Conservation (phyloP, 53 echinoderm and acorn worm species). For the Stichopus horrens region DNA sequence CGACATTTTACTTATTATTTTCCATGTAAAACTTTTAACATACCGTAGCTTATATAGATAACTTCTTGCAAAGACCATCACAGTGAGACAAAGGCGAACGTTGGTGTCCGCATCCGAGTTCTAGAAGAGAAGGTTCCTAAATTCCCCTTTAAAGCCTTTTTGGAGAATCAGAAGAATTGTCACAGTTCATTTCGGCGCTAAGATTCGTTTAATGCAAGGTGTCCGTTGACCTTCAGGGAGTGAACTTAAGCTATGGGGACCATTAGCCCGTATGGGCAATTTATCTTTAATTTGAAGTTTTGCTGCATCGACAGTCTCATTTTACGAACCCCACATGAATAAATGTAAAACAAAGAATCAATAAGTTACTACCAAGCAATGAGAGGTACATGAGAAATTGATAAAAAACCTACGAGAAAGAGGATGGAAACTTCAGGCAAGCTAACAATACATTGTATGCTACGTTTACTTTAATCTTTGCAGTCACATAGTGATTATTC, state of each 20-base stretch:
- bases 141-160: neutral
- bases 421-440: no score
- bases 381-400: neutral
- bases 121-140: neutral
- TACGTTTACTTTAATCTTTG: no score
- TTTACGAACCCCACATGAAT: constrained; percentile 4
- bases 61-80: no score
- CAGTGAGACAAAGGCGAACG: no score
- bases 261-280: constrained; percentile 10
- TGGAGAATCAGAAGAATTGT: neutral
- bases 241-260: neutral
- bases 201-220: neutral
- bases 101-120: no score
- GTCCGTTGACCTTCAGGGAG: neutral
- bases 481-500: no score
- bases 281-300: constrained; percentile 14
- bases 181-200: neutral
- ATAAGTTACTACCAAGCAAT: constrained; percentile 1
- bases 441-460: no score
- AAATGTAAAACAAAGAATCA: neutral
- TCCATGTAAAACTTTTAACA: no score
- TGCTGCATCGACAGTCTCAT: neutral
- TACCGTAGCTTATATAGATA: no score
- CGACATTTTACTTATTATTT: no score
- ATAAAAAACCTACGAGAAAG: neutral